phyloP scores from a whole-genome alignment of 2,113 vertebrate genomes.

The Geococcyx californianus region DNA sequence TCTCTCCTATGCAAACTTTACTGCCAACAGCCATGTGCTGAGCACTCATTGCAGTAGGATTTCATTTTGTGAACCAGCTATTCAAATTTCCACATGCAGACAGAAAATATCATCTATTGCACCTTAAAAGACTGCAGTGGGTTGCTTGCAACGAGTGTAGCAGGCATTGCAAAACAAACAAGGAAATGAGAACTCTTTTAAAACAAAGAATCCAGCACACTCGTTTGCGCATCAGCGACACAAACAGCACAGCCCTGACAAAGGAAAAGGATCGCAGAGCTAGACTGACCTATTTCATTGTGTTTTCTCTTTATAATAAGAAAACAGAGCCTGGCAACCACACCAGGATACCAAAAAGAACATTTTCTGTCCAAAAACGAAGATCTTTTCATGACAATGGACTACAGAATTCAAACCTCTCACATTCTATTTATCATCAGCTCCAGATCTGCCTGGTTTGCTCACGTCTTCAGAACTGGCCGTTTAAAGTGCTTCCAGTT shows the following conservation, averaged over 20 bases:
- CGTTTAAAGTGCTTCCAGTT: conserved; percentile 44
- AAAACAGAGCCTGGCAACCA: not conserved
- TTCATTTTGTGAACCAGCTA: not conserved
- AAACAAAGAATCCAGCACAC: not conserved
- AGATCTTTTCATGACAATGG: not conserved
- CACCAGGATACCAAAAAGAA: not conserved
- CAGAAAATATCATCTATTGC: not conserved
- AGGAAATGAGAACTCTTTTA: not conserved
- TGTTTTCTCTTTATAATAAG: not conserved
- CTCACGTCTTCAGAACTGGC: not conserved
- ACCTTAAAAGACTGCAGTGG: not conserved
- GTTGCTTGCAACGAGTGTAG: not conserved
- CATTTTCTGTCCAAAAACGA: not conserved
- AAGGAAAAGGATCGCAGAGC: not conserved
- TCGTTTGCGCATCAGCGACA: not conserved
- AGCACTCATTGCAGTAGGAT: not conserved
- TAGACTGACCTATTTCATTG: not conserved
- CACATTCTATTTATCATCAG: not conserved
- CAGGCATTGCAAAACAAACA: not conserved
- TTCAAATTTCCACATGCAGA: not conserved
- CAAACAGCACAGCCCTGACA: not conserved
- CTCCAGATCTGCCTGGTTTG: conserved; percentile 7
- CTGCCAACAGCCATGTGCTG: not conserved
- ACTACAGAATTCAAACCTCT: not conserved
- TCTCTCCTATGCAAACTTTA: not conserved